A percentile compares a stretch with the other conserved stretches of the same genome.
These are phyloP conservation scores for Hipposideros larvatus DNA, from an alignment of 2,797 vertebrate species.

Conservation along the genomic window DNA sequence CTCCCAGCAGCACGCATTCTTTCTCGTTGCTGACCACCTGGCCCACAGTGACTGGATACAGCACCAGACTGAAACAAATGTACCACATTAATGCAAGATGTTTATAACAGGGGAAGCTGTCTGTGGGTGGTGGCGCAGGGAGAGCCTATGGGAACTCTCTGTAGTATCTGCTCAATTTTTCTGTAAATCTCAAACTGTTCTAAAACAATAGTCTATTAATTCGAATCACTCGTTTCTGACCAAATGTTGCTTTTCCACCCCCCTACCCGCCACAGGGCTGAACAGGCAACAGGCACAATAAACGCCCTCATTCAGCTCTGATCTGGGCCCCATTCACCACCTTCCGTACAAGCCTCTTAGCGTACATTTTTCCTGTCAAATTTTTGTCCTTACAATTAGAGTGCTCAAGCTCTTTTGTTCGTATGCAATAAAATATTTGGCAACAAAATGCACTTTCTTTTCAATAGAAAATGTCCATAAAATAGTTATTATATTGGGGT, in stretches of 20 bases:
- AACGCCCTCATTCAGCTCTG: neutral
- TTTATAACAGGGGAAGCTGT: neutral
- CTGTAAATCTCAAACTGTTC: neutral
- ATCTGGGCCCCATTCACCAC: neutral
- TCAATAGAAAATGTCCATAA: neutral
- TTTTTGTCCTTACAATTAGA: constrained; percentile 11
- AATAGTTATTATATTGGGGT: neutral
- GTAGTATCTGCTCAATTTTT: neutral
- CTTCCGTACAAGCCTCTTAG: neutral
- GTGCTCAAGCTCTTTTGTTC: neutral
- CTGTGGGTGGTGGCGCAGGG: accelerated
- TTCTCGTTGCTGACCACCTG: neutral
- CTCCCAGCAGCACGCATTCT: neutral
- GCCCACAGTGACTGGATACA: neutral
- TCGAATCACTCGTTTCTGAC: neutral
- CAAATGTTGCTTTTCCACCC: neutral
- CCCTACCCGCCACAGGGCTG: neutral
- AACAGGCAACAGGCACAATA: neutral
- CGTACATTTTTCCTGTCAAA: neutral
- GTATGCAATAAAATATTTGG: neutral
- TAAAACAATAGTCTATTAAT: neutral
- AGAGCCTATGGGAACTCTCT: neutral
- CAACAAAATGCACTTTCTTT: neutral
- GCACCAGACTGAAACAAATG: neutral
- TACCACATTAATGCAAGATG: neutral